A percentile compares a stretch with the other conserved stretches of the same genome.
Evolutionary conservation across 30 jellyfish, hydroid and myxozoan species (phyloP).

Genomic region (Sanderia malayensis): DNA sequence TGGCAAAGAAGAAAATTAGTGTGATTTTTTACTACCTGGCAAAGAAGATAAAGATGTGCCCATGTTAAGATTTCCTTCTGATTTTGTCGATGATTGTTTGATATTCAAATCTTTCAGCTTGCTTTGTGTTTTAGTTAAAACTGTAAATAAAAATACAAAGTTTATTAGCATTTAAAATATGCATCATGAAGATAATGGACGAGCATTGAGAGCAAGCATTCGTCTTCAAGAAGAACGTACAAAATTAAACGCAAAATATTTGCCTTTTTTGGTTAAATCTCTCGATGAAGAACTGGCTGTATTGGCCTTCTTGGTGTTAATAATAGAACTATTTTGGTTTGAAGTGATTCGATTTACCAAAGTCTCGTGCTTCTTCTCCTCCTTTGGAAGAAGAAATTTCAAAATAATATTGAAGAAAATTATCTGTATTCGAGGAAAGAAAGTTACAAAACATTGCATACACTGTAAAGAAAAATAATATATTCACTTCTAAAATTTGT

Average conservation of each 20-base stretch:
- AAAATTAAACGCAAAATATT: background rate
- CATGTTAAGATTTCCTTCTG: constrained; percentile 39
- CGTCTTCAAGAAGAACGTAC: background rate
- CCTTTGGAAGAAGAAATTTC: constrained; percentile 20
- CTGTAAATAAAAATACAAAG: background rate
- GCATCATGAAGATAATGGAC: too few species aligned
- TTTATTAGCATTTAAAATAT: too few species aligned
- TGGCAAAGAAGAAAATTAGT: constrained; percentile 3
- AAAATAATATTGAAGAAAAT: background rate
- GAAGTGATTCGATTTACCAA: constrained; percentile 44
- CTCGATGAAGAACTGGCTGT: constrained; percentile 21
- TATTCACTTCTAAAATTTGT: constrained; percentile 25
- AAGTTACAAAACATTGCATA: background rate
- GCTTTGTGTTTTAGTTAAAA: constrained; percentile 11
- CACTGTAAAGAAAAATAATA: background rate
- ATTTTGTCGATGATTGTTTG: constrained; percentile 23
- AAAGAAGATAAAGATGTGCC: constrained; percentile 13
- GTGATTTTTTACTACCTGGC: too few species aligned
- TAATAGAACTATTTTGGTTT: constrained; percentile 24
- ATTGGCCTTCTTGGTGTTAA: constrained; percentile 11
- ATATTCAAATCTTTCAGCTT: constrained; percentile 36
- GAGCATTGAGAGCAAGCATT: too few species aligned
- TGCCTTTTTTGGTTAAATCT: constrained; percentile 46
- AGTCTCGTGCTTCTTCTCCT: constrained; percentile 51
- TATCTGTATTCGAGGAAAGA: too few species aligned